Conservation (phyloP, 2,797 vertebrate genomes). For the Acanthopagrus latus region DNA sequence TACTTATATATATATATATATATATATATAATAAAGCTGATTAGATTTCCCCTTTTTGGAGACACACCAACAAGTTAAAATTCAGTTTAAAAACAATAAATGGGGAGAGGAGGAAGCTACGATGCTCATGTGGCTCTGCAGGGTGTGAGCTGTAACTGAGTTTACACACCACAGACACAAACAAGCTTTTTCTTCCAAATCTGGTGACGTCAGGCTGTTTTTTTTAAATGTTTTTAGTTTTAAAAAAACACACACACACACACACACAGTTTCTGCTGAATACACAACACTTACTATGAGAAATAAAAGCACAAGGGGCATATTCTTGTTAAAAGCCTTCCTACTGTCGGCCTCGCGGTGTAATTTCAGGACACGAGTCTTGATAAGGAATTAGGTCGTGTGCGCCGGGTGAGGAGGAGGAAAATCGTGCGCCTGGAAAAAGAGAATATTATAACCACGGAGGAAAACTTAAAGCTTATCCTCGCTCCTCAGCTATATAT, state of each 20-base stretch:
- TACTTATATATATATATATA: conserved; percentile 20
- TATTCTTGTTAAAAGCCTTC: background rate
- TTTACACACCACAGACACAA: conserved; percentile 10
- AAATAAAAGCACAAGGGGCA: background rate
- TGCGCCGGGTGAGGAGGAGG: conserved; percentile 16
- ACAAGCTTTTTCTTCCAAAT: background rate
- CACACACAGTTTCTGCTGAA: conserved; percentile 15
- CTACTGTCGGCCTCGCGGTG: background rate
- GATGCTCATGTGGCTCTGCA: conserved; percentile 33
- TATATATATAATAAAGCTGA: conserved; percentile 43
- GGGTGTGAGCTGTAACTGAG: conserved; percentile 33
- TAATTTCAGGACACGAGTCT: conserved; percentile 26
- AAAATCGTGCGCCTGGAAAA: background rate
- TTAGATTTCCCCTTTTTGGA: conserved; percentile 51
- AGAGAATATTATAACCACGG: conserved; percentile 15
- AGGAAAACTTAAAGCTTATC: background rate
- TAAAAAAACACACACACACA: too few relatives aligned
- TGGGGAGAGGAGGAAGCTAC: conserved; percentile 5
- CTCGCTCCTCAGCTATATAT: background rate
- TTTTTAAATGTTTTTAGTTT: background rate
- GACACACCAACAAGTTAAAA: conserved; percentile 47
- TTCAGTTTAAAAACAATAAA: conserved; percentile 72
- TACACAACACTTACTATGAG: background rate
- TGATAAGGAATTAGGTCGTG: conserved; percentile 28
- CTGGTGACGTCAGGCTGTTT: background rate